Percentiles rank a stretch among this genome's conserved stretches.
phyloP scores from a whole-genome alignment of 2,797 vertebrate genomes.

The Gymnoscopelus braueri region DNA sequence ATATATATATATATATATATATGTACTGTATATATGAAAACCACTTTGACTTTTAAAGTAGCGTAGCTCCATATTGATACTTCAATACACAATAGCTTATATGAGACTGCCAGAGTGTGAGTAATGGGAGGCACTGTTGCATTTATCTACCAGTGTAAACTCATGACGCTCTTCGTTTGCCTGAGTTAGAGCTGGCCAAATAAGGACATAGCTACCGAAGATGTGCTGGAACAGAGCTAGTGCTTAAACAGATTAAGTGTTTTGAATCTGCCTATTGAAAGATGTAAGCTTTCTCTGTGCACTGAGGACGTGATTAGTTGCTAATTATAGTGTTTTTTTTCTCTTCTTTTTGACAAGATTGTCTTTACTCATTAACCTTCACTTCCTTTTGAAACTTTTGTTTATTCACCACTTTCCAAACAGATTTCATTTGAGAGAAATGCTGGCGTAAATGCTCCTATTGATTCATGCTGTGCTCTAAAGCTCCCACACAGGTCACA shows the following conservation, averaged over 20 bases:
- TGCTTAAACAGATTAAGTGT: constrained; percentile 4
- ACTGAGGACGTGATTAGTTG: background rate
- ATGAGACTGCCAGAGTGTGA: constrained; percentile 69
- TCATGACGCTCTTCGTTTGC: constrained; percentile 64
- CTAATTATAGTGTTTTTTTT: background rate
- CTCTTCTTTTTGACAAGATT: background rate
- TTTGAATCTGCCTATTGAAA: background rate
- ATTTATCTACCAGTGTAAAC: constrained; percentile 70
- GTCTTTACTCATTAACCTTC: too few species aligned
- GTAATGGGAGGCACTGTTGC: constrained; percentile 62
- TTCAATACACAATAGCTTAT: constrained; percentile 57
- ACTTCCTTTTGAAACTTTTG: background rate
- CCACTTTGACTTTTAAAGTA: constrained; percentile 53
- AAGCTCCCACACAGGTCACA: constrained; percentile 2
- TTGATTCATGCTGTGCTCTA: too few species aligned
- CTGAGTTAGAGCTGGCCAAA: constrained; percentile 54
- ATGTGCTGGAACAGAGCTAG: background rate
- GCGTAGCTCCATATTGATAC: constrained; percentile 48
- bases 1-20: constrained; percentile 46
- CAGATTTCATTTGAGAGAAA: background rate
- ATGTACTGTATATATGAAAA: constrained; percentile 44
- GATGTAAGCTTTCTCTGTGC: background rate
- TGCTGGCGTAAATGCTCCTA: background rate
- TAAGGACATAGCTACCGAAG: constrained; percentile 47
- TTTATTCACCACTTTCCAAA: too few species aligned